Evolutionary conservation across 2,113 vertebrate species (phyloP).

Genomic region (Chloroceryle aenea): DNA sequence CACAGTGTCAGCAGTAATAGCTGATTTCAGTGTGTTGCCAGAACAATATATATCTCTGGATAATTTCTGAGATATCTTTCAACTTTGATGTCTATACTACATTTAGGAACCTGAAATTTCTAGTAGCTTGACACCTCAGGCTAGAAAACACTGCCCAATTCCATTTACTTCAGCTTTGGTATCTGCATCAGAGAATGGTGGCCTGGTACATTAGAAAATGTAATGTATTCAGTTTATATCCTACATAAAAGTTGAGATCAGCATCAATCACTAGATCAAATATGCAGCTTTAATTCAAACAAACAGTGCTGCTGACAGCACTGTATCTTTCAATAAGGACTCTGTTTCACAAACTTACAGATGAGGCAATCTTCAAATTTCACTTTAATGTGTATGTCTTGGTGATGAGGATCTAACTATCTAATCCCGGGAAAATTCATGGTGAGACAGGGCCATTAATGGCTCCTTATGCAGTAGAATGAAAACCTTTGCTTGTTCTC

Average conservation of each 20-base stretch:
- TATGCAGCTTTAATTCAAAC: neutral
- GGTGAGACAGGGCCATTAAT: neutral
- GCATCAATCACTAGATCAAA: neutral
- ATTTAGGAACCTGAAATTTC: neutral
- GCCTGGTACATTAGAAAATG: neutral
- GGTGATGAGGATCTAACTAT: neutral
- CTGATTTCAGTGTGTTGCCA: neutral
- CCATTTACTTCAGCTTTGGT: neutral
- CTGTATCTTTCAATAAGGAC: neutral
- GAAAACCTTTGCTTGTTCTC: neutral
- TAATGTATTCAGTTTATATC: constrained; percentile 21
- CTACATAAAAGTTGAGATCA: constrained; percentile 21
- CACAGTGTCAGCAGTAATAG: neutral
- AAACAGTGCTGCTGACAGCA: neutral
- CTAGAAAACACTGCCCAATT: neutral
- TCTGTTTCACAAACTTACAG: neutral
- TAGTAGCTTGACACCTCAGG: neutral
- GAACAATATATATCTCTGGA: neutral
- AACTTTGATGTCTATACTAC: neutral
- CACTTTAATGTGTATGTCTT: neutral
- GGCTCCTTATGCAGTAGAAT: neutral
- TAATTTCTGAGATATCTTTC: neutral
- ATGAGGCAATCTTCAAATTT: neutral
- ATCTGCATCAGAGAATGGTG: neutral
- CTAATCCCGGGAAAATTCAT: neutral